Evolutionary conservation across 2,888 invertebrate genomes (phyloP), one percentile per base, ranked within the genome.

Genomic region (Aphelenchoides bicaudatus): DNA sequence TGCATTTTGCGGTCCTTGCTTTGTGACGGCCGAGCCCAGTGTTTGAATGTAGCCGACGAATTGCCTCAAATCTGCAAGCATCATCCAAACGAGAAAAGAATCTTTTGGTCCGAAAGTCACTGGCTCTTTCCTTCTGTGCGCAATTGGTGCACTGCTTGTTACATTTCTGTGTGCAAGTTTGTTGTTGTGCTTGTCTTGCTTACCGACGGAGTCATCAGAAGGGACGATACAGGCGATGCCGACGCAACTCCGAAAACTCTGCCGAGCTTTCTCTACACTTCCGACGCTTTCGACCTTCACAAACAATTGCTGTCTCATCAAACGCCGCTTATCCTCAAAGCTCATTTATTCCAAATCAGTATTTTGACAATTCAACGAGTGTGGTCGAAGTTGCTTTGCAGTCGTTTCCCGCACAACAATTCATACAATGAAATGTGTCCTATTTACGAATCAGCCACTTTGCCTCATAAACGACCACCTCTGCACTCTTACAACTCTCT

Each of bases 31-130:
- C 23, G 28, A 8, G 29, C 38, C 10, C 39, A 65, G 10, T 65
- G 65, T 34, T 43, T 28, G 21, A 58, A 66, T 31, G 68, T 59
- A 16, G 64, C 43, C 8, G 70, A 70, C 48, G 65, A 65, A 34
- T 29, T 38, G 21, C 19, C 51, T 5, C 28, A 58, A 8, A 30
- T 66, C 21, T 28, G 39, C 13, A 37, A 37, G 16, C 43, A 5
- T 39, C 37, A 23, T 38, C 53, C 8, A 30, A n/a, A n/a, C n/a
- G n/a, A n/a, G n/a, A n/a, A n/a, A n/a, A n/a, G n/a, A n/a, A n/a
- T n/a, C n/a, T n/a, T n/a, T n/a, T n/a, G n/a, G n/a, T n/a, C n/a
- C n/a, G n/a, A n/a, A n/a, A n/a, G n/a, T n/a, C n/a, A 16, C 13
- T 13, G 13, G 34, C 34, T 34, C 13, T 13, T 13, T 13, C 13